Evolutionary conservation across 2,888 invertebrate species (phyloP), one percentile per base, ranked within the genome.

Genomic region (Pyrocoelia pectoralis): DNA sequence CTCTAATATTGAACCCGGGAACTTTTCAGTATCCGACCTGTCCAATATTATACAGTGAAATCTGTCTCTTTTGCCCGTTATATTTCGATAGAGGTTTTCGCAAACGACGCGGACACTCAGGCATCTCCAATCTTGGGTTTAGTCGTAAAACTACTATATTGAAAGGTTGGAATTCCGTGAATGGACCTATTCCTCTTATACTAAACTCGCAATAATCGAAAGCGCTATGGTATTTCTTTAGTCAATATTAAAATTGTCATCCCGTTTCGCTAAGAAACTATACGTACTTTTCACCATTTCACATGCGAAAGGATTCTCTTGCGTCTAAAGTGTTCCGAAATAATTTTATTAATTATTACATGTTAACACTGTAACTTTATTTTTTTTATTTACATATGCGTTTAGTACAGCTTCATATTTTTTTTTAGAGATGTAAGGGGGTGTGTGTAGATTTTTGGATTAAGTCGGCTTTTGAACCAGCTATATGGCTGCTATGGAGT

Each of bases 81-180:
- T 65, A 56, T 60, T 64, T 56, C 56, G 59, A 43, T 14, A 59
- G 55, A 51, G 53, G 49, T 53, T 57, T 51, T 54, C 55, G 54
- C 58, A 58, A 51, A 59, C 51, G 65, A 65, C 57, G 60, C 57
- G 60, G 54, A 65, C 61, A 61, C 65, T 61, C 61, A 65, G 61
- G 57, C 61, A 61, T 67, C 60, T 58, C 57, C 60, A 67, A 67
- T 65, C 67, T 59, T 59, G 65, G 55, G 62, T 66, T 57, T 64
- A 51, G 66, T 68, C 69, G 69, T 69, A 68, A 69, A 69, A 69
- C 69, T 68, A 65, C 68, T 66, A 68, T 66, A 69, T 69, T 68
- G 65, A 52, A 69, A 57, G 43, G 49, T 52, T 59, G 69, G 69
- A 66, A 69, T 68, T 62, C 59, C 62, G 60, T 68, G 65, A 61